Base-by-base conservation (phyloP, 1,140 invertebrate species). In the Drosophila insularis region DNA sequence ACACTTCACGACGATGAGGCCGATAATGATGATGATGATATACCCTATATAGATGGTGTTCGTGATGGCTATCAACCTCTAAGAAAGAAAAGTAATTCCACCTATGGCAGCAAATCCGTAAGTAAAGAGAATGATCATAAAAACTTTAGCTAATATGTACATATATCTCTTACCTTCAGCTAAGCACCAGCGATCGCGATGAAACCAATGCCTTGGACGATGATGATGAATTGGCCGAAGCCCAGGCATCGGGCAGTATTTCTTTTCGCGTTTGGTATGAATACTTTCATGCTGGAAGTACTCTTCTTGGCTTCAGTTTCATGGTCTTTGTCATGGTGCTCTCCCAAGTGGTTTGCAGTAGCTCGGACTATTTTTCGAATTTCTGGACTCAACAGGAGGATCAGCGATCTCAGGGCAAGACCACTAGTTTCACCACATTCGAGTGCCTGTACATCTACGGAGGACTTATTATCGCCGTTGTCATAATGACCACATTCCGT, bases 291-390 rank as follows among this genome's bases (percentile, higher is more conserved):
- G 93, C 95, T 0, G 96, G 96, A 11, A 93, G 94, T 4, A 95
- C 94, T 2, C 92, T 93, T 19, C 92, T 93, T 17, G 86, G 94
- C 10, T 92, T 97, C 0, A 55, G 93, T 0, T 68, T 94, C 1
- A 93, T 97, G 19, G 54, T 95, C 0, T 50, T 95, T 0, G 67
- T 95, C 0, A 93, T 96, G 77, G 13, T 96, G 1, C 13, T 96
- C 1, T 94, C 96, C 0, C 96, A 97, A 92, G 91, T 93, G 0
- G 91, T 94, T 0, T 96, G 95, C 37, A 96, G 95, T 68, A 94
- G 94, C 1, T 94, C 94, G 4, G 97, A 98, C 86, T 98, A 95
- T 84, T 98, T 96, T 94, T 92, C 97, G 0, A 95, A 95, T 70
- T 95, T 94, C 65, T 98, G 97, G 97, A 93, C 93, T 0, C 93